Conservation (phyloP, 2,113 vertebrate genomes). For the Sebastes schlegelii region DNA sequence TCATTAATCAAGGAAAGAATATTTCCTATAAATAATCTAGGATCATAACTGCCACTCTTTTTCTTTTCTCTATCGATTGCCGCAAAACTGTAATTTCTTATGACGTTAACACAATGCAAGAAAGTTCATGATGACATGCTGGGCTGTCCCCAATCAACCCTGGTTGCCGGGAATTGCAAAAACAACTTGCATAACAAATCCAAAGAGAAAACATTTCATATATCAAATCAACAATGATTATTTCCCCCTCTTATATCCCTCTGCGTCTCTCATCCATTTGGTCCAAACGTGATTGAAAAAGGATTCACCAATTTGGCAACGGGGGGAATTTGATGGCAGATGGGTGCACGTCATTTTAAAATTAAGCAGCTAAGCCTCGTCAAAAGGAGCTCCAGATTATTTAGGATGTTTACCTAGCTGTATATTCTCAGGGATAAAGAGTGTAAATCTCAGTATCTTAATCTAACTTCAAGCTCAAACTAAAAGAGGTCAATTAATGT, state of each 20-base stretch:
- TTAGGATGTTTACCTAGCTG: not conserved
- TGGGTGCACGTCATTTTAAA: slow-evolving; percentile 1
- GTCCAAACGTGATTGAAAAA: slow-evolving; percentile 14
- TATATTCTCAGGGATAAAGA: not conserved
- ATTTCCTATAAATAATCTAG: not conserved
- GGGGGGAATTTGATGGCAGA: not conserved
- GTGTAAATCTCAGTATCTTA: slow-evolving; percentile 5
- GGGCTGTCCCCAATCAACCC: not conserved
- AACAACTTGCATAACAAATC: slow-evolving; percentile 11
- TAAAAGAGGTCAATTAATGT: not conserved
- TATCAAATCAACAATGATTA: slow-evolving; percentile 15
- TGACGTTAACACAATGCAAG: not conserved
- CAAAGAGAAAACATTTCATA: slow-evolving; percentile 8
- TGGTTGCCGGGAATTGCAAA: not conserved
- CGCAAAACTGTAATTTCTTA: not conserved
- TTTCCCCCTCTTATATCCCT: not conserved
- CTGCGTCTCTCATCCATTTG: slow-evolving; percentile 18
- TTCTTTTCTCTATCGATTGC: not conserved
- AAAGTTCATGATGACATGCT: slow-evolving; percentile 3
- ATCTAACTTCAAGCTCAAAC: not conserved
- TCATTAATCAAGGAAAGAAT: not conserved
- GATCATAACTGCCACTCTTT: not conserved
- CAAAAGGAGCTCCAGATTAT: slow-evolving; percentile 9
- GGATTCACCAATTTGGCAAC: not conserved
- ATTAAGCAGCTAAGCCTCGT: not conserved